These are phyloP conservation scores for Catalaphyllia jardinei DNA, from an alignment of 64 coral and sea anemone genomes.

Conservation along the genomic window DNA sequence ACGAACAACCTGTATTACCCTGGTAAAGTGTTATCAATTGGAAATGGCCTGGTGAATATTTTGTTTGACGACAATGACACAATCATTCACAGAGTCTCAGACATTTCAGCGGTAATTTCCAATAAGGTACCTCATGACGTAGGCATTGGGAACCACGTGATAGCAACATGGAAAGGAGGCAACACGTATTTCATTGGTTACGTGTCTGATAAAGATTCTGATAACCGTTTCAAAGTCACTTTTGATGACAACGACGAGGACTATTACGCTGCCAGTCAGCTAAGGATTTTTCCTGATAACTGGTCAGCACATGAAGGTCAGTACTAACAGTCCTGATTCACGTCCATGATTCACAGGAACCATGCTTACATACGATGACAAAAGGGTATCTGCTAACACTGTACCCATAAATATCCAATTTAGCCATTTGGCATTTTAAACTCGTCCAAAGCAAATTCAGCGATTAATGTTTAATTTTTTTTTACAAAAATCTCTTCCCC, in stretches of 20 bases:
- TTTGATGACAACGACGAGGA: slow-evolving; percentile 75
- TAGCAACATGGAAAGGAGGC: slow-evolving; percentile 38
- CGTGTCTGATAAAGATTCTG: slow-evolving; percentile 56
- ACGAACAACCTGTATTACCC: slow-evolving; percentile 69
- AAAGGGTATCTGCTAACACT: too few species aligned
- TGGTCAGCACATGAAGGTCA: slow-evolving; percentile 43
- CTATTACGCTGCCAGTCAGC: slow-evolving; percentile 44
- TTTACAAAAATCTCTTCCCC: too few species aligned
- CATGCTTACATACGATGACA: too few species aligned
- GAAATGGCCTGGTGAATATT: slow-evolving; percentile 24
- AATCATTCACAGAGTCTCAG: slow-evolving; percentile 57
- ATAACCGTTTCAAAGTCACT: slow-evolving; percentile 52
- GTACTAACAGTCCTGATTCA: too few species aligned
- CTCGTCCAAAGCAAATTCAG: too few species aligned
- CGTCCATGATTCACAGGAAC: too few species aligned
- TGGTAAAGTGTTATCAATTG: slow-evolving; percentile 59
- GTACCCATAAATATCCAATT: too few species aligned
- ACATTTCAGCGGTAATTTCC: slow-evolving; percentile 63
- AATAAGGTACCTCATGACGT: slow-evolving; percentile 49
- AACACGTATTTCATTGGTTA: slow-evolving; percentile 53
- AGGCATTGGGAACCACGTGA: slow-evolving; percentile 44
- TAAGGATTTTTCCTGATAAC: slow-evolving; percentile 10
- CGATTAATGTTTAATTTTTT: too few species aligned
- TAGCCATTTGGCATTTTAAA: too few species aligned
- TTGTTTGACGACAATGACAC: slow-evolving; percentile 80